These are phyloP conservation scores for Arenaria interpres DNA, from an alignment of 2,113 vertebrate species.

Conservation along the genomic window DNA sequence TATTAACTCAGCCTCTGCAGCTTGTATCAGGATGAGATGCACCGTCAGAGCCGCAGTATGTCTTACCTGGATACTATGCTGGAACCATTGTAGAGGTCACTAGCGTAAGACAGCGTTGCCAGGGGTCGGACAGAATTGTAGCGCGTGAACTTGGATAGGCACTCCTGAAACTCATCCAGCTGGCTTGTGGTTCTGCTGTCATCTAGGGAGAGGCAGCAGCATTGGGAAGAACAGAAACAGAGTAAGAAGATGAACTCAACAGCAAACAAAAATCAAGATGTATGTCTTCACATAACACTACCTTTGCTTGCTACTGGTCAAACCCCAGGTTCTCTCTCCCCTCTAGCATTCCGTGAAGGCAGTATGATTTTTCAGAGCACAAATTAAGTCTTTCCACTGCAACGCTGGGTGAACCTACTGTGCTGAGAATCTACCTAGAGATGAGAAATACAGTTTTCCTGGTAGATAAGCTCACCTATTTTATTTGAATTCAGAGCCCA, in stretches of 20 bases:
- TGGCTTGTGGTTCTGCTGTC: slow-evolving; percentile 94
- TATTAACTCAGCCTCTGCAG: neutral
- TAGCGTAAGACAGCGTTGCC: slow-evolving; percentile 95
- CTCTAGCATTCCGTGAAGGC: neutral
- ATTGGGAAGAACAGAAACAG: neutral
- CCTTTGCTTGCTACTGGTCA: neutral
- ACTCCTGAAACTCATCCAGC: slow-evolving; percentile 98
- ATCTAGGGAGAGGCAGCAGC: slow-evolving; percentile 74
- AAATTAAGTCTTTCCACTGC: neutral
- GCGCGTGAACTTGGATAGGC: slow-evolving; percentile 95
- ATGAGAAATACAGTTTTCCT: neutral
- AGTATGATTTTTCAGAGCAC: neutral
- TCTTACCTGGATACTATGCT: slow-evolving; percentile 98
- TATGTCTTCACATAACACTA: neutral
- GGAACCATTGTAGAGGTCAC: slow-evolving; percentile 98
- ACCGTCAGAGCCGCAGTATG: rapidly evolving
- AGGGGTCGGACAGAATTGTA: slow-evolving; percentile 96
- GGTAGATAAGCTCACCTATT: neutral
- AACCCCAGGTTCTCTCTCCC: neutral
- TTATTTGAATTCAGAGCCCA: neutral
- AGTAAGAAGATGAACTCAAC: neutral
- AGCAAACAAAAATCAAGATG: neutral
- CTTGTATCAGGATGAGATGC: rapidly evolving
- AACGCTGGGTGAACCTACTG: neutral
- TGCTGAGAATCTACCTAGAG: neutral